phyloP scores from a whole-genome alignment of 64 coral and sea anemone species.

The Hydrozoanthus tunicans region DNA sequence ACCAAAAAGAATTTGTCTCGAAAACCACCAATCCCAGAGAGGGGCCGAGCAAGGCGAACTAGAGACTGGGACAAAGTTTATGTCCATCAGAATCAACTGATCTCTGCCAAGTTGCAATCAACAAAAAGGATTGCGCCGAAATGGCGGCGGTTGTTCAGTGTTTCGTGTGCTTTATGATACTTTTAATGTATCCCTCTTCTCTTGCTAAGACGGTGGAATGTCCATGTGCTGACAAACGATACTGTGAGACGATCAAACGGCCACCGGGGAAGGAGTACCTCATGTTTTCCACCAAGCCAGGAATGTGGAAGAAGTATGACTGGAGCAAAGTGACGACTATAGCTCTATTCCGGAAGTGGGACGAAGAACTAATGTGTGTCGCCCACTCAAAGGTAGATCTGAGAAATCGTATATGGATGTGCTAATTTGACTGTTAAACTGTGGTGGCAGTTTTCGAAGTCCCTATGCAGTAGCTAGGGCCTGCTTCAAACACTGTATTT shows the following conservation, averaged over 20 bases:
- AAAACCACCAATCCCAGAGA: no score
- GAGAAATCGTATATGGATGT: background rate
- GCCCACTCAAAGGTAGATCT: conserved; percentile 84
- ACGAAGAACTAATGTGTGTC: conserved; percentile 89
- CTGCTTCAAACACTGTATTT: no score
- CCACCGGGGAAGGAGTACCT: conserved; percentile 88
- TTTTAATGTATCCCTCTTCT: background rate
- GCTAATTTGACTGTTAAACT: background rate
- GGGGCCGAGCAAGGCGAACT: no score
- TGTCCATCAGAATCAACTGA: background rate
- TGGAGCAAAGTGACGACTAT: conserved; percentile 90
- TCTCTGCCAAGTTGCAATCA: background rate
- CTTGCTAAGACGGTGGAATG: conserved; percentile 53
- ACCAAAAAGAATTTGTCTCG: background rate
- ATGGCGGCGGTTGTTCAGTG: background rate
- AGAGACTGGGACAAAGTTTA: no score
- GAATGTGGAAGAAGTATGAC: conserved; percentile 86
- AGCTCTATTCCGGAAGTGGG: conserved; percentile 89
- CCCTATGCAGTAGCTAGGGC: background rate
- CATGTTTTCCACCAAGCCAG: conserved; percentile 76
- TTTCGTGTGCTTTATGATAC: background rate
- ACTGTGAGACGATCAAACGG: conserved; percentile 77
- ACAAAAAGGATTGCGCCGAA: conserved; percentile 4
- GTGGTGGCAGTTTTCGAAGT: background rate
- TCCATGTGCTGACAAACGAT: conserved; percentile 68